Evolutionary conservation across 2,113 vertebrate genomes (phyloP).

Genomic region (Nothoprocta pentlandii): DNA sequence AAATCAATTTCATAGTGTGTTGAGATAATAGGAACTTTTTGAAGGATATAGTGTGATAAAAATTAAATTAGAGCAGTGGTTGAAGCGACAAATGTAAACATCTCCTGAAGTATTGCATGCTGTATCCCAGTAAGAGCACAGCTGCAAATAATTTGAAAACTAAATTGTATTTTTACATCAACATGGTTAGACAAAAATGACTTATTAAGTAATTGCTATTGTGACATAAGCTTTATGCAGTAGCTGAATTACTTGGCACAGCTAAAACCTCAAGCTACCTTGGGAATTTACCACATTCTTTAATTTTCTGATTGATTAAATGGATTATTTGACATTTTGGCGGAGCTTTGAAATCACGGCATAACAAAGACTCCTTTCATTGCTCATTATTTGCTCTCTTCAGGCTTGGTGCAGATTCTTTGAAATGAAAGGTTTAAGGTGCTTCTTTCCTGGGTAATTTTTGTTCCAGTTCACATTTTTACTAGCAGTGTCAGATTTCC

Average conservation of each 20-base stretch:
- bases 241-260: conserved; percentile 71
- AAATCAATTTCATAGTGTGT: neutral
- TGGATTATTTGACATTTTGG: conserved; percentile 84
- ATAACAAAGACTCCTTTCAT: conserved; percentile 79
- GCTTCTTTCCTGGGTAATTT: conserved; percentile 69
- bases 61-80: conserved; percentile 51
- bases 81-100: conserved; percentile 59
- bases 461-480: conserved; percentile 61
- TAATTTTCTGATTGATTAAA: conserved; percentile 85
- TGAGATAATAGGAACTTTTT: conserved; percentile 15
- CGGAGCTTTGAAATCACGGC: conserved; percentile 72
- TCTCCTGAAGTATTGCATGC: conserved; percentile 18
- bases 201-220: conserved; percentile 80
- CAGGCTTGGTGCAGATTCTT: conserved; percentile 68
- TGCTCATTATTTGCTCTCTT: conserved; percentile 73
- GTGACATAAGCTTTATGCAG: conserved; percentile 74
- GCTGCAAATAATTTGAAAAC: conserved; percentile 76
- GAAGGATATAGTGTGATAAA: conserved; percentile 39
- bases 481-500: conserved; percentile 48
- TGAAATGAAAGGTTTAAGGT: conserved; percentile 72
- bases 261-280: conserved; percentile 66
- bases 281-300: conserved; percentile 76
- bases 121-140: conserved; percentile 53
- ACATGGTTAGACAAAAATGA: conserved; percentile 70
- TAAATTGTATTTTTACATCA: conserved; percentile 75